Percentiles rank a stretch among this genome's conserved stretches.
phyloP scores from a whole-genome alignment of 2,113 vertebrate species.

The Catharus minimus region DNA sequence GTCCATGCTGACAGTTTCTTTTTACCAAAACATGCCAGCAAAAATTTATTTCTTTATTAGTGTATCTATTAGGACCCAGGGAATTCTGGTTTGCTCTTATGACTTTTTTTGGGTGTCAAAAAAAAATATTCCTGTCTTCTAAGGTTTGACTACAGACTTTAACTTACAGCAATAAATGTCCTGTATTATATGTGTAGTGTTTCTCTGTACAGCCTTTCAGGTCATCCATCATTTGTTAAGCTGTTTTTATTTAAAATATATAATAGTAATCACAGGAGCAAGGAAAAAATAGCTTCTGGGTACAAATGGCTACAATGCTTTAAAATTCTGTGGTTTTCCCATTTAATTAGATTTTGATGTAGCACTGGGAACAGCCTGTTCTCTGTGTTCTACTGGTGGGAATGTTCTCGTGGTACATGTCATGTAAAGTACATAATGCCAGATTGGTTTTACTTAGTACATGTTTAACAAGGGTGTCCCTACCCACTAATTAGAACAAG shows the following conservation, averaged over 20 bases:
- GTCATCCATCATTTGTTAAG: neutral
- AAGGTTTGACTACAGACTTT: neutral
- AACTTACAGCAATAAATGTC: neutral
- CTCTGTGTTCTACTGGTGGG: neutral
- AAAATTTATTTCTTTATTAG: neutral
- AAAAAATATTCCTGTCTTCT: neutral
- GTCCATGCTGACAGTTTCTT: neutral
- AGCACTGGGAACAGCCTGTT: neutral
- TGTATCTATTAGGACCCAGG: rapidly evolving
- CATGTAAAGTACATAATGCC: neutral
- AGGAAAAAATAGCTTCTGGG: neutral
- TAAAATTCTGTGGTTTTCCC: neutral
- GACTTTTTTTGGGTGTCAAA: neutral
- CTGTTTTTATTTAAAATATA: neutral
- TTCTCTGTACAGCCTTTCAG: neutral
- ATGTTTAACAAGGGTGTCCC: neutral
- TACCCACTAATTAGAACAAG: slow-evolving; percentile 21
- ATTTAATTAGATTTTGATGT: neutral
- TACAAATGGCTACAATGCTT: neutral
- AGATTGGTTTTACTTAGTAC: neutral
- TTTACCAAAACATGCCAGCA: neutral
- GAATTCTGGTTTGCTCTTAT: neutral
- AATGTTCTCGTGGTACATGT: neutral
- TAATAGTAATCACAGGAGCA: neutral
- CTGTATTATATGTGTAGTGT: rapidly evolving